Evolutionary conservation across 1,140 invertebrate species (phyloP).

Genomic region (Bradynema listronoti): DNA sequence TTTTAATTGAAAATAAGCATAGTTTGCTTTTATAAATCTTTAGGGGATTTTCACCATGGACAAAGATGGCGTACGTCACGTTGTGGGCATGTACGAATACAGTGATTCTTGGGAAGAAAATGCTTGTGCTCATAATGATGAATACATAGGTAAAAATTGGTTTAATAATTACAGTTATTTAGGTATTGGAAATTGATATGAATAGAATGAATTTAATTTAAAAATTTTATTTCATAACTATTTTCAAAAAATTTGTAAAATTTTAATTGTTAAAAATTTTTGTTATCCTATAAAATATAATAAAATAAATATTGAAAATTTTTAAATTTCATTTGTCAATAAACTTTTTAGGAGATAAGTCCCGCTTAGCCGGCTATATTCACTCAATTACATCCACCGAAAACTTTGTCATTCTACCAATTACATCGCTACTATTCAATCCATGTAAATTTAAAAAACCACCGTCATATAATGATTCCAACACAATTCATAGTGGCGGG

Average conservation of each 20-base stretch:
- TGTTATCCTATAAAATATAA: too few relatives aligned
- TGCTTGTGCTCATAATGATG: constrained; percentile 53
- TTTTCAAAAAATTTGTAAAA: too few relatives aligned
- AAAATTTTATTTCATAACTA: too few relatives aligned
- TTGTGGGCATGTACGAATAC: constrained; percentile 55
- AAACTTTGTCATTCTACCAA: constrained; percentile 53
- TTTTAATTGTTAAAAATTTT: too few relatives aligned
- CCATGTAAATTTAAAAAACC: constrained; percentile 58
- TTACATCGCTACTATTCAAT: constrained; percentile 55
- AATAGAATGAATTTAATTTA: too few relatives aligned
- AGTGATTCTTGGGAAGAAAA: constrained; percentile 53
- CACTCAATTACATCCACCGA: constrained; percentile 57
- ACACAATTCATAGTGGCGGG: constrained; percentile 51
- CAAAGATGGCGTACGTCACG: constrained; percentile 43
- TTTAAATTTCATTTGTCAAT: too few relatives aligned
- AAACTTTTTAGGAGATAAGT: constrained; percentile 50
- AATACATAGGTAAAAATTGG: constrained; percentile 49
- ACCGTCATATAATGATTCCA: constrained; percentile 40
- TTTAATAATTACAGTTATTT: too few relatives aligned
- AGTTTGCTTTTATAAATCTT: constrained; percentile 9
- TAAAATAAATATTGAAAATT: too few relatives aligned
- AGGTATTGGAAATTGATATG: too few relatives aligned
- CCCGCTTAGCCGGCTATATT: constrained; percentile 52
- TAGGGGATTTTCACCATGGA: constrained; percentile 57
- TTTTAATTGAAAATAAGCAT: background rate